Base-by-base conservation (phyloP, 1,140 invertebrate species). In the Venustaconcha ellipsiformis region DNA sequence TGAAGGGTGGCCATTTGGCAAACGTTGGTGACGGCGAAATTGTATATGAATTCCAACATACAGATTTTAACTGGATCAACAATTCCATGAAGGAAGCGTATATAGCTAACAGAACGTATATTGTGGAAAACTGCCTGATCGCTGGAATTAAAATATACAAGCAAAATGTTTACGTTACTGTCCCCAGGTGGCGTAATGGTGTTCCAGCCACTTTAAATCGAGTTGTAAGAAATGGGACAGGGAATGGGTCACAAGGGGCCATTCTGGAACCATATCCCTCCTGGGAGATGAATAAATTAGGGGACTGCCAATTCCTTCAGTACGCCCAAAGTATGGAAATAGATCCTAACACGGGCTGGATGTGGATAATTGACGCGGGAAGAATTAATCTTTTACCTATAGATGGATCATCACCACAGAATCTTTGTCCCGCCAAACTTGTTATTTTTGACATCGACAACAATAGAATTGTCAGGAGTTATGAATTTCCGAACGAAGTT, bases 301-400 rank as follows among this genome's bases (percentile, higher is more conserved):
- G 82, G 0, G 72, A 85, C 65, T 85, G 83, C 73, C 17, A 58
- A 5, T 75, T 69, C 14, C 68, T 85, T 14, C 83, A 85, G 72
- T 85, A 82, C 60, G 80, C 82, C 11, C 82, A 83, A 56, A 80
- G 82, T 57, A 83, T 85, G 83, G 83, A 85, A 58, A 72, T 85
- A 14, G 83, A 85, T 69, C 80, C 80, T 4, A 83, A 82, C 64
- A 83, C 80, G 11, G 83, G 83, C 11, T 71, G 70, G 17, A 83
- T 85, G 83, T 85, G 79, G 72, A 82, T 82, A 13, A 80, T 85
- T 57, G 83, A 85, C 63, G 76, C 67, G 1, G 82, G 83, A 20
- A 67, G 83, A 15, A 55, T 80, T 18, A 74, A 80, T 55, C 66
- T 58, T 8, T 30, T 60, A 3, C 64, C 26, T 17, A 70, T 48